These are phyloP conservation scores for Zoanthus solanderi DNA, from an alignment of 92 coral and sea anemone genomes.

Conservation along the genomic window DNA sequence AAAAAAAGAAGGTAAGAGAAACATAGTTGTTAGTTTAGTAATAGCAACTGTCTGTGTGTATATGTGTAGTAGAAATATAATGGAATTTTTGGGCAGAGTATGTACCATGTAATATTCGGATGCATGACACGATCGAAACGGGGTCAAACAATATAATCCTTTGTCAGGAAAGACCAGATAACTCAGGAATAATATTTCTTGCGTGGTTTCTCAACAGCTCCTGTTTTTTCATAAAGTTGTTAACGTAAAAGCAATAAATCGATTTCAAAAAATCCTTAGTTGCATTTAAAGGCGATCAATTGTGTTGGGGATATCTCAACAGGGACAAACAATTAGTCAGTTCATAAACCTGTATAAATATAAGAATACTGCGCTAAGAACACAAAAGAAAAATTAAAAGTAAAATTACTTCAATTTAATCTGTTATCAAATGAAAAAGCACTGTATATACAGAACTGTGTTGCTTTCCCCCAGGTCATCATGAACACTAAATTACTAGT, in stretches of 20 bases:
- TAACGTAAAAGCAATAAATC: background rate
- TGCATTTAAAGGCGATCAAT: background rate
- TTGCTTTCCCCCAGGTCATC: constrained; percentile 22
- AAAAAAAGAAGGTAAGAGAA: constrained; percentile 44
- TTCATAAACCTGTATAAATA: too few species aligned
- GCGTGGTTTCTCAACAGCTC: background rate
- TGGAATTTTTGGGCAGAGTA: background rate
- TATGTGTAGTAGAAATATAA: background rate
- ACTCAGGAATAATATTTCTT: background rate
- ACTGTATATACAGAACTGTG: background rate
- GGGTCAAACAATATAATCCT: background rate
- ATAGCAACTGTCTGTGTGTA: background rate
- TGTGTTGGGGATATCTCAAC: too few species aligned
- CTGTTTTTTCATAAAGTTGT: background rate
- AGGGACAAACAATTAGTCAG: too few species aligned
- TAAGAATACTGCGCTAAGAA: too few species aligned
- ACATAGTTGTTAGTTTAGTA: background rate
- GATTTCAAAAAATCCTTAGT: background rate
- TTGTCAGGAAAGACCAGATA: background rate
- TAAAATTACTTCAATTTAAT: too few species aligned
- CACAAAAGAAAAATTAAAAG: too few species aligned
- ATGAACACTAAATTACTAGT: constrained; percentile 42
- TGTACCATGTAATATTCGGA: background rate
- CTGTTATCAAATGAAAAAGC: too few species aligned
- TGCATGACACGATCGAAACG: background rate